A percentile compares a stretch with the other conserved stretches of the same genome.
phyloP scores from a whole-genome alignment of 2,113 vertebrate genomes.

The Myotis davidii region DNA sequence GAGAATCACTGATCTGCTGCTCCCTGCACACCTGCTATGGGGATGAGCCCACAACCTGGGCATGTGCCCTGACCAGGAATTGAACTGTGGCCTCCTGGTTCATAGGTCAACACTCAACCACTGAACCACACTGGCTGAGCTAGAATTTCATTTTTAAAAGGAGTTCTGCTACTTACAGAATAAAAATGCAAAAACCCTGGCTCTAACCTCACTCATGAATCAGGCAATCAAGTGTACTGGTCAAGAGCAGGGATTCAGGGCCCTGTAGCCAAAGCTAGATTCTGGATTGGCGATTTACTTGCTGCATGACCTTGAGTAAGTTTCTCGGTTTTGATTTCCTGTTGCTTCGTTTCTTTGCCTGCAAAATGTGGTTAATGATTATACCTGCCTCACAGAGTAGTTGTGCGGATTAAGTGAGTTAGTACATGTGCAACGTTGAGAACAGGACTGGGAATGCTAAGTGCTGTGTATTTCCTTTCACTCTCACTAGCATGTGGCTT shows the following conservation, averaged over 20 bases:
- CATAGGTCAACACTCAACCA: too few relatives aligned
- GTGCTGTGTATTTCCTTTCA: not conserved
- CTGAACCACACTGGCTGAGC: too few relatives aligned
- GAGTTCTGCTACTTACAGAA: not conserved
- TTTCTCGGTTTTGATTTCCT: not conserved
- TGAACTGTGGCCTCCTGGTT: too few relatives aligned
- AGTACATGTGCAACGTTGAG: accelerated
- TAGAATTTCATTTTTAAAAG: not conserved
- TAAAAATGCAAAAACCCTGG: not conserved
- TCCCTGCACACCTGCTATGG: too few relatives aligned
- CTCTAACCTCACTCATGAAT: not conserved
- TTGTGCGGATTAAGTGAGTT: not conserved
- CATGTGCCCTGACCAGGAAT: too few relatives aligned
- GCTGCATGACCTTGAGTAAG: not conserved
- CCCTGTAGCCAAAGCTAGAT: not conserved
- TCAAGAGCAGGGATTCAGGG: not conserved
- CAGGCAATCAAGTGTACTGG: not conserved
- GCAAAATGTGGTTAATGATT: not conserved
- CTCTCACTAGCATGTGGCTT: not conserved
- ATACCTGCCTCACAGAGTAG: not conserved
- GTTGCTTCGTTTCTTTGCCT: not conserved
- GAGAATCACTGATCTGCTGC: too few relatives aligned
- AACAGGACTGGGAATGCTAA: not conserved
- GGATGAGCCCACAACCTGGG: too few relatives aligned
- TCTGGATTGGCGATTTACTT: not conserved